Base-by-base conservation (phyloP, 2,113 vertebrate genomes). In the Pheucticus melanocephalus region DNA sequence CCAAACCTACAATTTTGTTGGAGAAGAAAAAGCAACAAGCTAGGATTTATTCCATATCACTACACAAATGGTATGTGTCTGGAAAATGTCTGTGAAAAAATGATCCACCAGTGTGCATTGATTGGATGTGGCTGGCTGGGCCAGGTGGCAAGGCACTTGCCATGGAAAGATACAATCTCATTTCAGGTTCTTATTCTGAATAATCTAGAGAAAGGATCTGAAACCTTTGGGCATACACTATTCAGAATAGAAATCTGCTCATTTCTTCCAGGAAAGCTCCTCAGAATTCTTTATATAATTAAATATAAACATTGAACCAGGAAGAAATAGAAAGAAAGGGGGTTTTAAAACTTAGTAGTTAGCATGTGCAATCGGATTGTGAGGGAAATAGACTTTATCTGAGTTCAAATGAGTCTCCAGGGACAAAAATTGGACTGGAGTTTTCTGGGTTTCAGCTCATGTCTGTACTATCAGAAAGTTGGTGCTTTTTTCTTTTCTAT, bases 1-100 rank as follows among this genome's bases (percentile, higher is more conserved):
- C 12, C 14, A 85, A 72, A 85, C 4, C 5, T 75, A 6, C 0
- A 0, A 28, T 76, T 91, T 18, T 60, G 6, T 35, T 4, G 8
- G 42, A 24, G 10, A 12, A 23, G 9, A 48, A 61, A 30, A 39
- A 50, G 1, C 10, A 53, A 7, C 17, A 90, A 59, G 5, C 7
- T 48, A 27, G 35, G 16, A 73, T 86, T 91, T 84, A 51, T 78
- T 84, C 47, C 5, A 2, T 47, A n/a, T 56, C 14, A 33, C 33
- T 84, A 13, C 33, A 50, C 9, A 84, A 92, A n/a, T 45, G 8
- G 3, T 47, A 25, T 28, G 8, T 37, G 21, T 75, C 35, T 79
- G 53, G 75, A 91, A 84, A 82, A 71, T 2, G 4, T n/a, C 21
- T 31, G 15, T 59, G 50, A 53, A 71, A 22, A 91, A 59, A 10